Percentiles rank a stretch among this genome's conserved stretches.
phyloP scores from a whole-genome alignment of 1,140 invertebrate species.

The Ooceraea biroi region DNA sequence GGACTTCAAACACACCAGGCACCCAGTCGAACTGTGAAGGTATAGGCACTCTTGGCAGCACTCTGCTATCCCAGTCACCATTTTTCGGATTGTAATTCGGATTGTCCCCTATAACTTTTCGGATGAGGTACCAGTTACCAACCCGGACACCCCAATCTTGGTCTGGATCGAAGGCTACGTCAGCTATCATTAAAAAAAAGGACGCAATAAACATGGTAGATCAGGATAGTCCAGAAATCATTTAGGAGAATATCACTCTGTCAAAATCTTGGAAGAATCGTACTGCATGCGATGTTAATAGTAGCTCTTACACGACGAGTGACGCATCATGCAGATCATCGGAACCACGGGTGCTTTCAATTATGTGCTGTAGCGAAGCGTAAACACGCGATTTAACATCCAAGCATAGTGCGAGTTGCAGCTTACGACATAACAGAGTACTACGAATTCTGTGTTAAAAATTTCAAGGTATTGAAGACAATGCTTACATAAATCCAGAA shows the following conservation, averaged over 20 bases:
- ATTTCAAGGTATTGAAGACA: background rate
- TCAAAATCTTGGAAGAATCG: background rate
- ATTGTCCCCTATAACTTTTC: constrained; percentile 56
- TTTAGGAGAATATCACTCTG: background rate
- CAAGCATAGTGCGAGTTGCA: background rate
- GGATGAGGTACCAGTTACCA: constrained; percentile 80
- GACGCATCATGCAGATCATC: constrained; percentile 37
- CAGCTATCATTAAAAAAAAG: constrained; percentile 66
- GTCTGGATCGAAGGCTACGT: constrained; percentile 72
- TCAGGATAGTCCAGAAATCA: background rate
- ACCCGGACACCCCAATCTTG: constrained; percentile 80
- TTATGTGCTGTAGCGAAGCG: constrained; percentile 41
- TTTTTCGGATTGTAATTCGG: background rate
- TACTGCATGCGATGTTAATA: constrained; percentile 22
- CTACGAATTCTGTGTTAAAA: background rate
- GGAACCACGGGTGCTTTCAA: constrained; percentile 23
- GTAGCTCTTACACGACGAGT: background rate
- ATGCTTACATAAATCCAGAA: constrained; percentile 76
- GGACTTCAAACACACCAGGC: background rate
- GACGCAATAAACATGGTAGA: constrained; percentile 12
- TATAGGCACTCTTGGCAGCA: background rate
- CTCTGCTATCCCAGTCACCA: constrained; percentile 24
- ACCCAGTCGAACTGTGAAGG: constrained; percentile 25
- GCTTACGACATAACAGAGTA: background rate
- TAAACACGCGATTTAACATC: constrained; percentile 41